Evolutionary conservation across 2,888 invertebrate genomes (phyloP).

Genomic region (Drosophila trichaetosa): DNA sequence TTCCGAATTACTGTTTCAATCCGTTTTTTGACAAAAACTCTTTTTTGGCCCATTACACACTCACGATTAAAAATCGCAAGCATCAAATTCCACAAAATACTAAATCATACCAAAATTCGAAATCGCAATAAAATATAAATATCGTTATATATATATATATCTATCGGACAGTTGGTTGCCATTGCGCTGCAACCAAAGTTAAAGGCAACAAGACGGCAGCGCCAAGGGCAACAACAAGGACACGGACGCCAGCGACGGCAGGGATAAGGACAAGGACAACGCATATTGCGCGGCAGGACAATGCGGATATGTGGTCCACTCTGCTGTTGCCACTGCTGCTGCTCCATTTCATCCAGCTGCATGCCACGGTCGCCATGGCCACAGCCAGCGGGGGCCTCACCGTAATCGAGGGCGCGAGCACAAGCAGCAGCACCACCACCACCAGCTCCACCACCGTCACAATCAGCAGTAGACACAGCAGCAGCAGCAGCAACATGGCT

Average conservation of each 20-base stretch:
- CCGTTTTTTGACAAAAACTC: slow-evolving; percentile 19
- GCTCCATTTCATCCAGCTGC: slow-evolving; percentile 42
- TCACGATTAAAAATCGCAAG: slow-evolving; percentile 44
- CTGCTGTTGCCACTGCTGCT: slow-evolving; percentile 61
- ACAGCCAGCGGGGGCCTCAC: slow-evolving; percentile 65
- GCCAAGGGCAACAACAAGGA: slow-evolving; percentile 45
- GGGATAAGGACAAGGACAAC: slow-evolving; percentile 1
- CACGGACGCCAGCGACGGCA: slow-evolving; percentile 32
- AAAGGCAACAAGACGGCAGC: slow-evolving; percentile 75
- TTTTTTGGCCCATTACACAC: slow-evolving; percentile 41
- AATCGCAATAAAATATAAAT: slow-evolving; percentile 15
- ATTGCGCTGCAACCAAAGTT: slow-evolving; percentile 73
- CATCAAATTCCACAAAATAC: slow-evolving; percentile 17
- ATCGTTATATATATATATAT: slow-evolving; percentile 13
- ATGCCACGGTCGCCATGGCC: slow-evolving; percentile 37
- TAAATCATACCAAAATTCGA: slow-evolving; percentile 1
- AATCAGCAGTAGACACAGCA: neutral
- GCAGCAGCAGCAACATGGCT: slow-evolving; percentile 3
- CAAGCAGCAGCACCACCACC: slow-evolving; percentile 30
- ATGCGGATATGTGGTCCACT: slow-evolving; percentile 72
- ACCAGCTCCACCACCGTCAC: slow-evolving; percentile 9
- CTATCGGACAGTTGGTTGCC: slow-evolving; percentile 72
- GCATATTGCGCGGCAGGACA: slow-evolving; percentile 45
- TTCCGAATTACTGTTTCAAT: slow-evolving; percentile 16
- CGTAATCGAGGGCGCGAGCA: slow-evolving; percentile 53